Base-by-base conservation (phyloP, 92 coral and sea anemone genomes). In the Metridium senile region DNA sequence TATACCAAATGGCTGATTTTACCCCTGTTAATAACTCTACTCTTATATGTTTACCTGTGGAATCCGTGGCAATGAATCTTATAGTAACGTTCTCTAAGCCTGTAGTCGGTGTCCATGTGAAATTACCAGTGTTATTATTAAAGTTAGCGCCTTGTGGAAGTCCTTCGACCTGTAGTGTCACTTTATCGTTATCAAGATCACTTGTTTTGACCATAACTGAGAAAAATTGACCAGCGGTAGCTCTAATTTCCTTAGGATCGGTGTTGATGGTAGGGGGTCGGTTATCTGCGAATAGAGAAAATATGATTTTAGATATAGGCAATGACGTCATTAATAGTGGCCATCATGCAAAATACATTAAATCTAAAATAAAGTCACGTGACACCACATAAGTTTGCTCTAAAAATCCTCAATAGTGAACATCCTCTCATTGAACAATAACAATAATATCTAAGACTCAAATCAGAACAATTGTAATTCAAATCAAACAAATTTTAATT, bases 111-210 rank as follows among this genome's bases (percentile, higher is more conserved):
- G 74, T 84, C 89, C 96, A 89, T 9, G 26, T 68, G 25, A 80
- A 87, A 2, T 31, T 30, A 2, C 77, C 85, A 0, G 86, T 62
- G 6, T 28, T 11, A 70, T 78, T 78, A 71, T 74, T 62, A 62
- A 91, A 91, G 33, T 19, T 61, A 11, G 97, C 88, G 10, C 86
- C 85, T 0, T 51, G 74, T 1, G 97, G 97, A 0, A 88, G 76
- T 0, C 71, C 79, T 29, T 73, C 75, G 54, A 71, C 80, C 22
- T 64, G 51, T 71, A 84, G 64, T 16, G 83, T 63, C 0, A 84
- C 65, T 6, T 85, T 71, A 64, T 91, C 97, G 66, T 88, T 87
- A 46, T 91, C 83, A 2, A 86, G 85, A 65, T 91, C 97, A 1
- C 62, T 29, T 3, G 82, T 68, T 1, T 78, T 81, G 3, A 88